Evolutionary conservation across 2,797 vertebrate species (phyloP).

Genomic region (Erpetoichthys calabaricus): DNA sequence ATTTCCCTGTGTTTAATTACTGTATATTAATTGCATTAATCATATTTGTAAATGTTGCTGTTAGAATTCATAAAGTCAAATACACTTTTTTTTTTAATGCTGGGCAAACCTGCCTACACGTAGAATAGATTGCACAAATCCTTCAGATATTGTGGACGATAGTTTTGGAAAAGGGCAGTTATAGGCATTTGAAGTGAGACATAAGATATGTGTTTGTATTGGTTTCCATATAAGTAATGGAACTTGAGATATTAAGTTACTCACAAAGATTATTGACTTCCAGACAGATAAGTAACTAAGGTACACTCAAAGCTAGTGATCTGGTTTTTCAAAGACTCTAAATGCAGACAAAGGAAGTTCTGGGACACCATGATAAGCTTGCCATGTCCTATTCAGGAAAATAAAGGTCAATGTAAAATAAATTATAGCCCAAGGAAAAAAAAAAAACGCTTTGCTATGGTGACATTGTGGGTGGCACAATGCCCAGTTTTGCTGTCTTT

Average conservation of each 20-base stretch:
- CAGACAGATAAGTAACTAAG: neutral
- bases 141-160: no score
- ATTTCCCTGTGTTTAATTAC: no score
- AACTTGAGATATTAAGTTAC: no score
- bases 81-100: no score
- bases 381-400: neutral
- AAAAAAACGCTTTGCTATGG: constrained; percentile 14
- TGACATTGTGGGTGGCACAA: constrained; percentile 15
- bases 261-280: no score
- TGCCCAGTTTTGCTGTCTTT: constrained; percentile 10
- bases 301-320: neutral
- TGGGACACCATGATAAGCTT: constrained; percentile 1
- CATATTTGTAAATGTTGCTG: no score
- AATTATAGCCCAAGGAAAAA: constrained; percentile 1
- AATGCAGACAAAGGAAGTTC: neutral
- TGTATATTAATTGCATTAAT: no score
- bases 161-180: no score
- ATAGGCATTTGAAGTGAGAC: no score
- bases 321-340: neutral
- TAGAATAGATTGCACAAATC: no score
- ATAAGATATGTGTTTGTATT: neutral
- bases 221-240: neutral
- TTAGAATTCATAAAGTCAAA: no score
- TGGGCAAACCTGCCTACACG: no score
- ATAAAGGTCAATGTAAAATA: neutral